Percentiles rank a stretch among this genome's conserved stretches.
phyloP scores from a whole-genome alignment of 1,140 invertebrate species.

The Trichoplusia ni region DNA sequence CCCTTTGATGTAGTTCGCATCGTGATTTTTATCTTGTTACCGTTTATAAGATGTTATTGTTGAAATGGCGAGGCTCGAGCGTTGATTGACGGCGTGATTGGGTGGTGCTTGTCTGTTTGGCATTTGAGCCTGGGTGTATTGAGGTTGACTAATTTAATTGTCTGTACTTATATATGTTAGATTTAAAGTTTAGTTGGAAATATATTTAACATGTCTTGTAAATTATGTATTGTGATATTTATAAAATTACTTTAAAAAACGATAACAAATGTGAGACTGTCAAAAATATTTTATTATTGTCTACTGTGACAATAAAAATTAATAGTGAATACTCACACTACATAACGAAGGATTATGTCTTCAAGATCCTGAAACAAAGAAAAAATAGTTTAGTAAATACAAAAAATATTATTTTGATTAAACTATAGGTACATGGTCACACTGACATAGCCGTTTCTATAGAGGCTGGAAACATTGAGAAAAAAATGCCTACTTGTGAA shows the following conservation, averaged over 20 bases:
- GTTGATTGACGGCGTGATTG: not conserved
- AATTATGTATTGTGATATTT: not conserved
- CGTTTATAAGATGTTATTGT: slow-evolving; percentile 6
- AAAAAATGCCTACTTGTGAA: no score
- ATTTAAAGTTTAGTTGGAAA: no score
- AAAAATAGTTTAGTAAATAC: not conserved
- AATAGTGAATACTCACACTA: slow-evolving; percentile 21
- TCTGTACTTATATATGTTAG: no score
- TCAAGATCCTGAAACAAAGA: slow-evolving; percentile 29
- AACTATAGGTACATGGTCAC: no score
- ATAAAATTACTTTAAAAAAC: not conserved
- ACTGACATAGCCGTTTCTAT: no score
- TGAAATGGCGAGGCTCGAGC: not conserved
- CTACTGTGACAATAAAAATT: not conserved
- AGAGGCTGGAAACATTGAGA: no score
- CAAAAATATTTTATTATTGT: no score
- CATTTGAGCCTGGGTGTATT: no score
- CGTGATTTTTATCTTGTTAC: slow-evolving; percentile 28
- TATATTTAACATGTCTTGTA: no score
- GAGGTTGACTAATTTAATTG: no score
- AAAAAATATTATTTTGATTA: no score
- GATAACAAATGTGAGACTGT: not conserved
- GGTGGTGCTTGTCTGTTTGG: no score
- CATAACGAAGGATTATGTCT: slow-evolving; percentile 12
- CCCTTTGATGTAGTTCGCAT: slow-evolving; percentile 22